phyloP scores from a whole-genome alignment of 2,797 vertebrate species.

The Chrysocyon brachyurus region DNA sequence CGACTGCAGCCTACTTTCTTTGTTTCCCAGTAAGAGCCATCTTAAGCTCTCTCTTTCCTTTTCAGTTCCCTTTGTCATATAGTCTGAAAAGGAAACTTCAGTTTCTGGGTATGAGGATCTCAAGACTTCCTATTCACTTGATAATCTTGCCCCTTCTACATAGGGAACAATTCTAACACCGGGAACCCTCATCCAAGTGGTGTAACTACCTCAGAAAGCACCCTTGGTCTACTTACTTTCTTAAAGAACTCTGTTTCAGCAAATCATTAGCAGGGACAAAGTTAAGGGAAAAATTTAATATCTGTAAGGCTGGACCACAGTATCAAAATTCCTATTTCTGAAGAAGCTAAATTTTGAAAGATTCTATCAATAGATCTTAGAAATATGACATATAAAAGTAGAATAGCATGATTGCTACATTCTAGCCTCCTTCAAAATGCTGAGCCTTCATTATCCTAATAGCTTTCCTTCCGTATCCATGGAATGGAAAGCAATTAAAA shows the following conservation, averaged over 20 bases:
- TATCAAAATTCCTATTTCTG: slow-evolving; percentile 85
- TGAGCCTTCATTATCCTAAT: slow-evolving; percentile 80
- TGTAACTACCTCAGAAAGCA: slow-evolving; percentile 41
- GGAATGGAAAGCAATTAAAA: slow-evolving; percentile 85
- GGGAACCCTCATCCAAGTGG: slow-evolving; percentile 14
- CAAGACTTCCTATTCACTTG: slow-evolving; percentile 26
- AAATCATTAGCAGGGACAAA: slow-evolving; percentile 82
- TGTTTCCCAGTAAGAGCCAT: slow-evolving; percentile 21
- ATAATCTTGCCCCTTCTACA: slow-evolving; percentile 31
- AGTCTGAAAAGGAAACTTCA: slow-evolving; percentile 55
- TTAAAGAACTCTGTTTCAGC: slow-evolving; percentile 83
- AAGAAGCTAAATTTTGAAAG: slow-evolving; percentile 84
- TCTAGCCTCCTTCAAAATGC: slow-evolving; percentile 85
- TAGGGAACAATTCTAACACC: slow-evolving; percentile 44
- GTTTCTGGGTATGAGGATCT: not conserved
- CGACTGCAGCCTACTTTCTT: slow-evolving; percentile 65
- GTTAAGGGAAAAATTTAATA: slow-evolving; percentile 81
- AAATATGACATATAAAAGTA: slow-evolving; percentile 85
- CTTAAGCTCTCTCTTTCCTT: slow-evolving; percentile 14
- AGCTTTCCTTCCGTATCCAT: slow-evolving; percentile 85
- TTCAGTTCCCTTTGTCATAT: slow-evolving; percentile 41
- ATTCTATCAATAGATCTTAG: slow-evolving; percentile 83
- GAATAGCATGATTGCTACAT: slow-evolving; percentile 81
- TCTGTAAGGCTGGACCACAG: slow-evolving; percentile 82
- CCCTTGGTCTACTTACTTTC: not conserved